Conservation (phyloP, 37 sponge, comb jelly and placozoan genomes). For the Spongilla lacustris region DNA sequence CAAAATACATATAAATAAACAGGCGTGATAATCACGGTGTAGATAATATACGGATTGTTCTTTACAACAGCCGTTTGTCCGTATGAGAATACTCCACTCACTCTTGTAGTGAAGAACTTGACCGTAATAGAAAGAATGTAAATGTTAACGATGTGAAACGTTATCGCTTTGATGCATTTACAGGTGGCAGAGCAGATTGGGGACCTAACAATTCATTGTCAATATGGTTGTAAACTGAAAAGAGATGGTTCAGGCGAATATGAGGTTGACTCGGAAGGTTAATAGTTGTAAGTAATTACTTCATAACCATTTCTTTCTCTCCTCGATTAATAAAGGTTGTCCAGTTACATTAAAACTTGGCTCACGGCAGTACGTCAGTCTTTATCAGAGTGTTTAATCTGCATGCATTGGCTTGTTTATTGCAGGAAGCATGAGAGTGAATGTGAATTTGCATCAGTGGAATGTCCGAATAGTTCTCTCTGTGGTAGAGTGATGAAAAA, state of each 20-base stretch:
- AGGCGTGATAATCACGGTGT: not conserved
- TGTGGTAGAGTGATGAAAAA: constrained; percentile 64
- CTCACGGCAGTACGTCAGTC: constrained; percentile 51
- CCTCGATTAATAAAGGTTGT: constrained; percentile 47
- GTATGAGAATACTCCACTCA: constrained; percentile 43
- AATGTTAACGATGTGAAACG: not conserved
- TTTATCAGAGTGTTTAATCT: not conserved
- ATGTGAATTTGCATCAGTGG: constrained; percentile 71
- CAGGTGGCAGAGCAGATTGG: constrained; percentile 90
- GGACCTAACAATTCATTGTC: constrained; percentile 76
- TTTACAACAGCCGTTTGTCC: constrained; percentile 59
- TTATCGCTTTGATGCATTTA: not conserved
- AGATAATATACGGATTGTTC: not conserved
- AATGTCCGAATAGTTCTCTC: constrained; percentile 72
- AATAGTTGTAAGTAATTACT: not conserved
- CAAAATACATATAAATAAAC: not conserved
- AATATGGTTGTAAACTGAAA: constrained; percentile 76
- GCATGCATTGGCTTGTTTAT: not conserved
- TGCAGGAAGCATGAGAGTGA: constrained; percentile 72
- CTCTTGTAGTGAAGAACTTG: constrained; percentile 72
- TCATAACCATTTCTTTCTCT: not conserved
- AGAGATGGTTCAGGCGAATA: constrained; percentile 21
- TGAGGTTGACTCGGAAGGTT: constrained; percentile 61
- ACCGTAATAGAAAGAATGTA: constrained; percentile 43
- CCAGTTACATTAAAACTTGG: constrained; percentile 39